A percentile compares a stretch with the other conserved stretches of the same genome.
These are phyloP conservation scores for Idaea biselata DNA, from an alignment of 2,888 invertebrate genomes.

Conservation along the genomic window DNA sequence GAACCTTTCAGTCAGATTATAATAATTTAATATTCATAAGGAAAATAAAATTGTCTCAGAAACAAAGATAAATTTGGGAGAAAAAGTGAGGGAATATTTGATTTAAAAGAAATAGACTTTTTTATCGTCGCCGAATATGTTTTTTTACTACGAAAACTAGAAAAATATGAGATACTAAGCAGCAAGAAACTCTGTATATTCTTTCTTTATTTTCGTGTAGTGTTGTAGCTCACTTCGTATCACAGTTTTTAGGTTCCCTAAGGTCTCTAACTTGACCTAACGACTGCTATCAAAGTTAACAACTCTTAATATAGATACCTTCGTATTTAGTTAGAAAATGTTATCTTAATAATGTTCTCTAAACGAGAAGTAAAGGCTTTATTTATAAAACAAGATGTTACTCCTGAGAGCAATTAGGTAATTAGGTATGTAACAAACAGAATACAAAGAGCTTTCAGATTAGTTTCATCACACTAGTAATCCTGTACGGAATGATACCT, in stretches of 20 bases:
- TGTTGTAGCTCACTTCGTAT: too few species aligned
- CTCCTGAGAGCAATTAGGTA: background rate
- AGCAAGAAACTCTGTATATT: too few species aligned
- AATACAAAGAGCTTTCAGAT: background rate
- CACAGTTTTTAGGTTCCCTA: too few species aligned
- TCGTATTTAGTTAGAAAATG: background rate
- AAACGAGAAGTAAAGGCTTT: background rate
- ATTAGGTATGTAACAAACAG: background rate
- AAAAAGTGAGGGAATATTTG: background rate
- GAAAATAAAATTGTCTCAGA: background rate
- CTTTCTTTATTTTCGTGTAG: too few species aligned
- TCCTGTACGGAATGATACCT: background rate
- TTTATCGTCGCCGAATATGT: too few species aligned
- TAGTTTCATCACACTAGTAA: background rate
- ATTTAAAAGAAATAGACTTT: background rate
- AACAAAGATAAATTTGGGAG: background rate
- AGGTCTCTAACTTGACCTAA: too few species aligned
- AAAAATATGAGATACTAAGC: too few species aligned
- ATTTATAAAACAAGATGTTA: background rate
- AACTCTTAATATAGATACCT: too few species aligned
- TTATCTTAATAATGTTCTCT: background rate
- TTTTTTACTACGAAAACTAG: too few species aligned
- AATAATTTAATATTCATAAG: conserved; percentile 1
- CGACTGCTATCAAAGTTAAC: too few species aligned
- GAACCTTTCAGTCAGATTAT: background rate